These are phyloP conservation scores for Tetramorium bicarinatum DNA, from an alignment of 2,888 invertebrate genomes.

Conservation along the genomic window DNA sequence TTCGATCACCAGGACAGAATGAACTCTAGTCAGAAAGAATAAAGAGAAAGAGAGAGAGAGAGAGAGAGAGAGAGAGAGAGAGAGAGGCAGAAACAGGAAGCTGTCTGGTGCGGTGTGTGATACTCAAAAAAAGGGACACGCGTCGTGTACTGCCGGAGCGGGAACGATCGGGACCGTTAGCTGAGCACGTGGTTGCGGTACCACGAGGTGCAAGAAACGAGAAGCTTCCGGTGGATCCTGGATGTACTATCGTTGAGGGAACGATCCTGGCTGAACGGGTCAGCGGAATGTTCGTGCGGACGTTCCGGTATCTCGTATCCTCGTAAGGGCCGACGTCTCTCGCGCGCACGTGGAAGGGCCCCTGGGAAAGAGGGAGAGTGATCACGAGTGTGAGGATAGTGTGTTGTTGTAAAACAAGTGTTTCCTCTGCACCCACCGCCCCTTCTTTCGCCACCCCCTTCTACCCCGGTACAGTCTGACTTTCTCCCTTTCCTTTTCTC, in stretches of 20 bases:
- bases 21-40: constrained; percentile 53
- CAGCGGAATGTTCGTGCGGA: constrained; percentile 74
- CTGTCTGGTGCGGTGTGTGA: constrained; percentile 23
- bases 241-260: neutral
- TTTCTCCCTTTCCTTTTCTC: constrained; percentile 45
- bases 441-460: constrained; percentile 1
- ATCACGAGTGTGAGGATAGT: constrained; percentile 71
- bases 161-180: constrained; percentile 50
- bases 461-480: constrained; percentile 10
- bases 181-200: constrained; percentile 68
- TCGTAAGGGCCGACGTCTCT: constrained; percentile 12
- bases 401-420: constrained; percentile 70
- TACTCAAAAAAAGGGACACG: constrained; percentile 48
- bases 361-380: constrained; percentile 63
- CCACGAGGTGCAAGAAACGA: constrained; percentile 60
- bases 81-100: neutral
- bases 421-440: neutral
- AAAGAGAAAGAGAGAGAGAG: neutral
- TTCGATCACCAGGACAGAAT: neutral
- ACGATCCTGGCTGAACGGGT: neutral
- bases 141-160: constrained; percentile 43
- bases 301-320: constrained; percentile 60
- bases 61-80: too few relatives aligned
- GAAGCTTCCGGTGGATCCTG: constrained; percentile 13
- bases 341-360: constrained; percentile 24